Evolutionary conservation across 2,797 vertebrate species (phyloP).

Genomic region (Anas bernieri): DNA sequence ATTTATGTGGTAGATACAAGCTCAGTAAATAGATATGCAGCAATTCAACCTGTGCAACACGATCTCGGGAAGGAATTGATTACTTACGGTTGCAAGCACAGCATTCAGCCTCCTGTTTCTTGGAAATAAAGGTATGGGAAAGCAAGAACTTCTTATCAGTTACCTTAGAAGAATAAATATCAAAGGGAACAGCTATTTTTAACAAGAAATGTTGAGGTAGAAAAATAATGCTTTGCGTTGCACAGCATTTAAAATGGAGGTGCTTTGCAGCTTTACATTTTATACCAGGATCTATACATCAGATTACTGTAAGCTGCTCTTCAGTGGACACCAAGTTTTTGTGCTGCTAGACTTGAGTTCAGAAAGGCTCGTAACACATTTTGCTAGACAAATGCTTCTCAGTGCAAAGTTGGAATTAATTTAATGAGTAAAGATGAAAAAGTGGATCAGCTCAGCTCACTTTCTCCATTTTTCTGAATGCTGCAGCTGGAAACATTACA

Average conservation of each 20-base stretch:
- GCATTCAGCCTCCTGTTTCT: not conserved
- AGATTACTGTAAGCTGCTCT: not conserved
- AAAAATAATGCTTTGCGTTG: not conserved
- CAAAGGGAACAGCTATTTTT: not conserved
- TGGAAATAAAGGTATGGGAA: constrained; percentile 30
- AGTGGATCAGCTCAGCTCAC: not conserved
- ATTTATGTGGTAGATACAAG: not conserved
- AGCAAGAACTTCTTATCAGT: not conserved
- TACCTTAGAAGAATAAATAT: not conserved
- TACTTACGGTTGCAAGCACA: not conserved
- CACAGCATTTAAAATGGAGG: not conserved
- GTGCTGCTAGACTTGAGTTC: not conserved
- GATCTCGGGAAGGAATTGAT: not conserved
- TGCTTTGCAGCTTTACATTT: not conserved
- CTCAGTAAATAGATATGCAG: not conserved
- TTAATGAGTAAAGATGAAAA: not conserved
- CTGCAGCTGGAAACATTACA: not conserved
- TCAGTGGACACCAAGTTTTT: not conserved
- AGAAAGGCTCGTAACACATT: not conserved
- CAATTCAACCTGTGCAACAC: not conserved
- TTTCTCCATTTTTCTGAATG: not conserved
- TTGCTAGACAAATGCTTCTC: not conserved
- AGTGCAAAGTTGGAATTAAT: not conserved
- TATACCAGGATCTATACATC: not conserved
- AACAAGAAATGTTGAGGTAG: not conserved